phyloP scores from a whole-genome alignment of 2,888 invertebrate species.

The Pilophorus perplexus region DNA sequence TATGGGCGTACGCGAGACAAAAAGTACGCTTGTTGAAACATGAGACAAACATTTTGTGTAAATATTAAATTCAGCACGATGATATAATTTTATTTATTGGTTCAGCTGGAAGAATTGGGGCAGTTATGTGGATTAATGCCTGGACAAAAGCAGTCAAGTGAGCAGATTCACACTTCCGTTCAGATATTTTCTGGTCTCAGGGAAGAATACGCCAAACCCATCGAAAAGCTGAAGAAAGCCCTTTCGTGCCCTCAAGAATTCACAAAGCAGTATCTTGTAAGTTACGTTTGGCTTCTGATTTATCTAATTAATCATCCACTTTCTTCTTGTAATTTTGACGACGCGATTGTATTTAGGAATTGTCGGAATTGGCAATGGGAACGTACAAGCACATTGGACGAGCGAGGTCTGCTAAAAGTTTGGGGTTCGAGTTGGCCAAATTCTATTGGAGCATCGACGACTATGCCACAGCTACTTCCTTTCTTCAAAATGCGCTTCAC shows the following conservation, averaged over 20 bases:
- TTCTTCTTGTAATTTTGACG: no score
- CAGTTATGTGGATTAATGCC: conserved; percentile 88
- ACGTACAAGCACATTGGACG: conserved; percentile 92
- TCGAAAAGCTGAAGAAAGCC: conserved; percentile 84
- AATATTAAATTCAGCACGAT: no score
- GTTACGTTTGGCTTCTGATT: no score
- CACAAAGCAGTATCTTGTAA: conserved; percentile 78
- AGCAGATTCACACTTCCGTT: conserved; percentile 86
- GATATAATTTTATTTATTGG: not conserved
- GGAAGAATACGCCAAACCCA: conserved; percentile 62
- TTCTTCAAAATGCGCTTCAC: conserved; percentile 79
- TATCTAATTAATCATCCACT: no score
- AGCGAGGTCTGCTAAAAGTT: conserved; percentile 75
- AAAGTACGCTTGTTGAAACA: no score
- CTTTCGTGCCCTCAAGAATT: conserved; percentile 85
- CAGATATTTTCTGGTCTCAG: conserved; percentile 89
- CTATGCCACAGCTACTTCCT: conserved; percentile 84
- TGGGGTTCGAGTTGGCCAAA: conserved; percentile 83
- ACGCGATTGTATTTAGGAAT: conserved; percentile 60
- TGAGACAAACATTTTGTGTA: conserved; percentile 47
- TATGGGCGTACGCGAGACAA: conserved; percentile 84
- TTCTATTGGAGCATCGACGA: conserved; percentile 86
- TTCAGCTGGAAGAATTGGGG: conserved; percentile 78
- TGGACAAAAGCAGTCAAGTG: conserved; percentile 74
- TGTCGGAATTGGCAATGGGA: conserved; percentile 92